Evolutionary conservation across 2,797 vertebrate species (phyloP), one percentile per base, ranked within the genome.

Genomic region (Cyclopterus lumpus): DNA sequence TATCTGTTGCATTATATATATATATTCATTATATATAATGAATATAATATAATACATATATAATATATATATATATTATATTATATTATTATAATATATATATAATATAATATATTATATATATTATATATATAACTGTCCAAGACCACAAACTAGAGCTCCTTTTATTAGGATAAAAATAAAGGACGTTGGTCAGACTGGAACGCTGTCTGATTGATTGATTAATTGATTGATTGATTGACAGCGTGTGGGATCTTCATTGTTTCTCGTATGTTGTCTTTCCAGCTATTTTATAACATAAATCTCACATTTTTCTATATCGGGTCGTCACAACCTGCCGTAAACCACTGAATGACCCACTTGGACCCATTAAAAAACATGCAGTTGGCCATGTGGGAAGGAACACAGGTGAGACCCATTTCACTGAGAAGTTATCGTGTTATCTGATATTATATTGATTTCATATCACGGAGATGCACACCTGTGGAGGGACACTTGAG

Each of bases 381-480:
- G 42, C 38, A 51, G 60, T 18, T 8, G 2, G 12, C 24, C n/a
- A 61, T n/a, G 66, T 14, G 28, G 24, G 18, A 54, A 12, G 22
- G 62, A 63, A 7, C 8, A 68, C 79, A 83, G 77, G 82, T 61
- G 72, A 79, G 83, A 80, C 80, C 85, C 60, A 71, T 11, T 77
- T 79, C 10, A 61, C 5, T 55, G 55, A 3, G 6, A 58, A 11
- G 8, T 70, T 5, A 62, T 24, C 26, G 60, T 18, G 61, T 51
- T 42, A 76, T 55, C 67, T 32, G 32, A 32, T 5, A 12, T 38
- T 66, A 26, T 24, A 30, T 16, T 28, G 30, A 64, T 34, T 57
- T 34, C 1, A 26, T 44, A n/a, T 40, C 18, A 32, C 2, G 8
- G 14, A 3, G 42, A 38, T 3, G 18, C 1, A 5, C 28, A 22